A percentile compares a stretch with the other conserved stretches of the same genome.
Evolutionary conservation across 2,888 invertebrate genomes (phyloP).

Genomic region (Nemotelus nigrinus): DNA sequence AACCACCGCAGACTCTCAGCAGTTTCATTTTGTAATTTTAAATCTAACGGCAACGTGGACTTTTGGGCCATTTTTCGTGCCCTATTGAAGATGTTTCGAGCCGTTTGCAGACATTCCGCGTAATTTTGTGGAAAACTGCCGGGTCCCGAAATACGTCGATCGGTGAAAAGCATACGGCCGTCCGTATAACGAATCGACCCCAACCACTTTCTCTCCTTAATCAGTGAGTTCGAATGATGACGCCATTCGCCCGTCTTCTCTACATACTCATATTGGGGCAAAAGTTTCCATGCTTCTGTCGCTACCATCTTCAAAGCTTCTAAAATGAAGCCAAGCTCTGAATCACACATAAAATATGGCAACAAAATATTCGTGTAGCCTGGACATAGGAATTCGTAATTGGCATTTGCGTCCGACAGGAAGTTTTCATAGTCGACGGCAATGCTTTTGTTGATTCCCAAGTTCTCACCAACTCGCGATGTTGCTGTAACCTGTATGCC

Average conservation of each 20-base stretch:
- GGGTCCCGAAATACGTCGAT: conserved; percentile 76
- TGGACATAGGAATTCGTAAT: conserved; percentile 79
- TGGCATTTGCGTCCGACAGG: conserved; percentile 66
- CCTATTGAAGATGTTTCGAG: conserved; percentile 79
- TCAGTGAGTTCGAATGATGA: conserved; percentile 80
- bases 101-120: conserved; percentile 81
- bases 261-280: conserved; percentile 89
- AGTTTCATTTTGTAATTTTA: conserved; percentile 45
- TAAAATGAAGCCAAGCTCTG: conserved; percentile 81
- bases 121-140: conserved; percentile 79
- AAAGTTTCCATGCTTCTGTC: conserved; percentile 86
- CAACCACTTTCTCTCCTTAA: conserved; percentile 85
- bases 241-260: conserved; percentile 91
- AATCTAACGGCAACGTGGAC: conserved; percentile 71
- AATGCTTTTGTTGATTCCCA: conserved; percentile 83
- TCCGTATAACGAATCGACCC: conserved; percentile 78
- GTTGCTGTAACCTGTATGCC: conserved; percentile 88
- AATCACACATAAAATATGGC: conserved; percentile 84
- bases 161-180: conserved; percentile 79
- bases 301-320: conserved; percentile 89
- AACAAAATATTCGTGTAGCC: conserved; percentile 87
- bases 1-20: conserved; percentile 84
- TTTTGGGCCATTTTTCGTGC: conserved; percentile 81
- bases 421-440: conserved; percentile 79
- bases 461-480: conserved; percentile 83